Conservation (phyloP, 2,888 invertebrate genomes). For the Tetragnatha montana region DNA sequence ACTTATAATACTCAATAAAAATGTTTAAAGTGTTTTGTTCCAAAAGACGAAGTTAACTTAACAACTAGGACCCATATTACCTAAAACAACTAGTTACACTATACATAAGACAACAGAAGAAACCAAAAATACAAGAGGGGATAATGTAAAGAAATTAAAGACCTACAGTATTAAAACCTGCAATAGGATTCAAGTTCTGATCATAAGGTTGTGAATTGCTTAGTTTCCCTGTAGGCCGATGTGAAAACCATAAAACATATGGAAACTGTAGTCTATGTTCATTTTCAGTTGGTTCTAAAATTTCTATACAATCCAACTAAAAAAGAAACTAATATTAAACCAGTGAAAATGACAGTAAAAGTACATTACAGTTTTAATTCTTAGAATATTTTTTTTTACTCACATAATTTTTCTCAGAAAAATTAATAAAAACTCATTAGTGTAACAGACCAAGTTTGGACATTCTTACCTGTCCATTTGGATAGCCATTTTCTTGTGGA, state of each 20-base stretch:
- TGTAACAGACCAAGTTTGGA: background rate
- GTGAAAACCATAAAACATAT: constrained; percentile 94
- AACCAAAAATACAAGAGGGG: no score
- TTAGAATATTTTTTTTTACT: background rate
- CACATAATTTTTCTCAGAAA: background rate
- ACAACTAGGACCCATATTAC: background rate
- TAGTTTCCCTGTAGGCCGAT: constrained; percentile 81
- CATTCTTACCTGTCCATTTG: constrained; percentile 33
- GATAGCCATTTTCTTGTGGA: constrained; percentile 28
- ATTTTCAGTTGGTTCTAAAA: constrained; percentile 78
- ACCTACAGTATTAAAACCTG: constrained; percentile 77
- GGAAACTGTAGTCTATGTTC: constrained; percentile 95
- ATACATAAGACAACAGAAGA: no score
- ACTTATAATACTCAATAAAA: background rate
- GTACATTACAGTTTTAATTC: background rate
- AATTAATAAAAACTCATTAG: background rate
- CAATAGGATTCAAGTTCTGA: constrained; percentile 89
- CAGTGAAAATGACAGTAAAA: background rate
- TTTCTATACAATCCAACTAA: constrained; percentile 30
- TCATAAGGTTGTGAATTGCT: constrained; percentile 80
- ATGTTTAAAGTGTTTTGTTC: background rate
- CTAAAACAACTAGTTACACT: constrained; percentile 77
- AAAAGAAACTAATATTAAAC: background rate
- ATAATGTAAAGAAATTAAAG: background rate
- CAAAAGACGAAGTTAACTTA: background rate